Evolutionary conservation across 2,797 vertebrate species (phyloP).

Genomic region (Sitta carolinensis): DNA sequence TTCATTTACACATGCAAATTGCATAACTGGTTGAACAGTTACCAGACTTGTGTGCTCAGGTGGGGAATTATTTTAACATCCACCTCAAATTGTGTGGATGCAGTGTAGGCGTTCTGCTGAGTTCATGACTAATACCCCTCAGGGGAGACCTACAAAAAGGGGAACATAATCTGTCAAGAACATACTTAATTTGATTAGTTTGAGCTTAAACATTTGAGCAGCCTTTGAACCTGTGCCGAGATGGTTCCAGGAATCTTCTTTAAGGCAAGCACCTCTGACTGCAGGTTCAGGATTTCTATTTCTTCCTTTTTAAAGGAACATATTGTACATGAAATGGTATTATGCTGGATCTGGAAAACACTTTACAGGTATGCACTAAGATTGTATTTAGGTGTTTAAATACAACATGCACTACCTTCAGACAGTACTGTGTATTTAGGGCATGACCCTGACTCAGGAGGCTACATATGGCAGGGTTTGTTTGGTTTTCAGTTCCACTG

Average conservation of each 20-base stretch:
- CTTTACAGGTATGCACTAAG: neutral
- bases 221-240: neutral
- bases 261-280: neutral
- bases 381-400: neutral
- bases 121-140: slow-evolving; percentile 14
- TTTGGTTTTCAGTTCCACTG: neutral
- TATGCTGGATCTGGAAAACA: neutral
- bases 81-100: neutral
- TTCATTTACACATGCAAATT: neutral
- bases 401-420: neutral
- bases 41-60: neutral
- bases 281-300: neutral
- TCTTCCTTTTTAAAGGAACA: neutral
- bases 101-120: neutral
- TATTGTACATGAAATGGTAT: neutral
- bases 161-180: slow-evolving; percentile 27
- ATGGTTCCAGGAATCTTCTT: neutral
- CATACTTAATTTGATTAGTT: slow-evolving; percentile 1
- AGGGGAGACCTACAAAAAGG: neutral
- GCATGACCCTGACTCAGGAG: neutral
- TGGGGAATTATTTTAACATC: slow-evolving; percentile 37
- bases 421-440: neutral
- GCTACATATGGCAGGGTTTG: neutral
- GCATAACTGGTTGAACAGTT: neutral
- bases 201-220: slow-evolving; percentile 33